These are phyloP conservation scores for Apis laboriosa DNA, from an alignment of 1,140 invertebrate species.

Conservation along the genomic window DNA sequence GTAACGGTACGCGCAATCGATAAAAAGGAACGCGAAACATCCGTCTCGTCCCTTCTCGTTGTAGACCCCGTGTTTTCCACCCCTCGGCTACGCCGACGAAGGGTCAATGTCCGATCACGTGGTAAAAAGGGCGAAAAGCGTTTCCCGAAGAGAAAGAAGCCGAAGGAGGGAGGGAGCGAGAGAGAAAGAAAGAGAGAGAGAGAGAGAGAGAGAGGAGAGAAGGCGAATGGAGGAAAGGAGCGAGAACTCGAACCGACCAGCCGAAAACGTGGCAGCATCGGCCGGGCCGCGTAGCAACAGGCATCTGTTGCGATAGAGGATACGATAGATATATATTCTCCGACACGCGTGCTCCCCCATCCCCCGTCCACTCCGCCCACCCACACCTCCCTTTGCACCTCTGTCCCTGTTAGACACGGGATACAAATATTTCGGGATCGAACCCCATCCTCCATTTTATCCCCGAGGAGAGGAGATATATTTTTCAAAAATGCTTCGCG, in stretches of 20 bases:
- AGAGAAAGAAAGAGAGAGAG: no score
- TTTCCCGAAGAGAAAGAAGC: constrained; percentile 56
- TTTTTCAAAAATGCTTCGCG: no score
- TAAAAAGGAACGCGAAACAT: constrained; percentile 56
- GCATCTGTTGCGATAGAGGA: constrained; percentile 78
- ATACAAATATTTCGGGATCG: no score
- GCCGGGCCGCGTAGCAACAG: constrained; percentile 77
- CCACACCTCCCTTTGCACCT: neutral
- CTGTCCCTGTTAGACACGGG: neutral
- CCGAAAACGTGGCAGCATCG: constrained; percentile 72
- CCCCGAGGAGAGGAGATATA: neutral
- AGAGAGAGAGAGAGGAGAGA: neutral
- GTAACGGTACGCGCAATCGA: constrained; percentile 52
- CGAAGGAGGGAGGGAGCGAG: neutral
- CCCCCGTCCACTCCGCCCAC: neutral
- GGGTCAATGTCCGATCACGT: constrained; percentile 67
- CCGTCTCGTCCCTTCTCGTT: constrained; percentile 59
- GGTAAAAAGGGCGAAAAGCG: constrained; percentile 60
- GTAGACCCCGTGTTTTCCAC: constrained; percentile 63
- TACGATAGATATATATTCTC: constrained; percentile 69
- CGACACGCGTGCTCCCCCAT: constrained; percentile 20
- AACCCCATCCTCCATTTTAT: neutral
- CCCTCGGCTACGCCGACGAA: constrained; percentile 60
- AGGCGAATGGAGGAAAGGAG: constrained; percentile 20
- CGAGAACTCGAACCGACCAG: neutral